Evolutionary conservation across 2,888 invertebrate genomes (phyloP).

Genomic region (Drosophila borborema): DNA sequence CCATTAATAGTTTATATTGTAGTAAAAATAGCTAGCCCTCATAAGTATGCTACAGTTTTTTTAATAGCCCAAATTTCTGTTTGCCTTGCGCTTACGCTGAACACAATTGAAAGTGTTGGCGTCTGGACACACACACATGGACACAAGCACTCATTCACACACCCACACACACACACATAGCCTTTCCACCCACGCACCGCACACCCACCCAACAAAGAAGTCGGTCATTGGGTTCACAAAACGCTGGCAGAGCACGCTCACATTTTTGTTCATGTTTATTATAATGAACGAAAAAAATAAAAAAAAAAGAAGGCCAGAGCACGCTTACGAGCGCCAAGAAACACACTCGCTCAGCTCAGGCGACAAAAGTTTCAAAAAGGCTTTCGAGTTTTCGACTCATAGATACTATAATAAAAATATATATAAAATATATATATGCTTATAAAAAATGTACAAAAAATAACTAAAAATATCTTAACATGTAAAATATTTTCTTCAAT

Average conservation of each 20-base stretch:
- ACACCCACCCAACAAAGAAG: conserved; percentile 54
- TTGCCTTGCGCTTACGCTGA: conserved; percentile 35
- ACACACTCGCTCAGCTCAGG: conserved; percentile 29
- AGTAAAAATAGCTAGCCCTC: neutral
- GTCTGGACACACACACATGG: conserved; percentile 18
- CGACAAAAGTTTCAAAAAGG: conserved; percentile 16
- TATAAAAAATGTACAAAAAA: too few species aligned
- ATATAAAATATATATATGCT: too few species aligned
- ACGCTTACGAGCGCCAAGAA: too few species aligned
- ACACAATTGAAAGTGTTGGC: conserved; percentile 63
- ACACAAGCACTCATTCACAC: neutral
- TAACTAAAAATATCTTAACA: neutral
- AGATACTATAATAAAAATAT: too few species aligned
- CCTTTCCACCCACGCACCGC: neutral
- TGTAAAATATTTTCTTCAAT: neutral
- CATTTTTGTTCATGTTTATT: conserved; percentile 60
- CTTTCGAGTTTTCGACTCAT: neutral
- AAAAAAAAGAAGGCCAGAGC: too few species aligned
- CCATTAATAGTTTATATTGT: neutral
- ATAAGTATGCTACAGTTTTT: conserved; percentile 23
- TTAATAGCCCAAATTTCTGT: conserved; percentile 14
- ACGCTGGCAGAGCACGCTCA: conserved; percentile 54
- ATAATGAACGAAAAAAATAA: conserved; percentile 33
- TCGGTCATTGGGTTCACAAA: conserved; percentile 70
- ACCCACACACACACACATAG: conserved; percentile 3